These are phyloP conservation scores for Aphidius colemani DNA, from an alignment of 2,888 invertebrate genomes.

Conservation along the genomic window DNA sequence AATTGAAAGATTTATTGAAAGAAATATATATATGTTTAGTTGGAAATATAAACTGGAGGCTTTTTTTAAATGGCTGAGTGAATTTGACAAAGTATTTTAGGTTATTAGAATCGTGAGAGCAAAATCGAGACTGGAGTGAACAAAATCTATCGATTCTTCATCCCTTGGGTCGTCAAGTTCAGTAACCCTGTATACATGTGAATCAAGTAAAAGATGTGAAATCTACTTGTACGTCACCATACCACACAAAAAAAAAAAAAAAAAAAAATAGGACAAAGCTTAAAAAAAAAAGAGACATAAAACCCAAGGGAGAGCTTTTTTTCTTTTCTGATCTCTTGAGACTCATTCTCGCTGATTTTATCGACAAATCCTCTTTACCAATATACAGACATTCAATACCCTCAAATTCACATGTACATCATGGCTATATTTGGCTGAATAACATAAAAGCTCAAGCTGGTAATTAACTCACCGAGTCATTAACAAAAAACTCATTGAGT, in stretches of 20 bases:
- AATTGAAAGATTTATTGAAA: neutral
- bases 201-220: conserved; percentile 21
- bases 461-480: conserved; percentile 26
- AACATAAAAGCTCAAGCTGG: neutral
- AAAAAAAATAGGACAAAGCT: conserved; percentile 14
- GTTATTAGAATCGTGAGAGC: conserved; percentile 29
- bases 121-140: conserved; percentile 24
- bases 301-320: conserved; percentile 28
- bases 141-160: conserved; percentile 29
- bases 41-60: too few species aligned
- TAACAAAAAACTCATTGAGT: conserved; percentile 11
- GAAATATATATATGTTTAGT: conserved; percentile 1
- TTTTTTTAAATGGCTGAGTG: neutral
- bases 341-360: conserved; percentile 35
- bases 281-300: conserved; percentile 20
- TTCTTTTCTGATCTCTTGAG: conserved; percentile 29
- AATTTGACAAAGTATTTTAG: conserved; percentile 30
- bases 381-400: neutral
- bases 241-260: conserved; percentile 24
- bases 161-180: conserved; percentile 32
- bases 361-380: conserved; percentile 31
- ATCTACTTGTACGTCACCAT: conserved; percentile 30
- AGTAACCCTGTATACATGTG: conserved; percentile 22
- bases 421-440: too few species aligned
- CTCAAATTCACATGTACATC: too few species aligned